Evolutionary conservation across 2,888 invertebrate species (phyloP).

Genomic region (Eueremaeus valkanovi): DNA sequence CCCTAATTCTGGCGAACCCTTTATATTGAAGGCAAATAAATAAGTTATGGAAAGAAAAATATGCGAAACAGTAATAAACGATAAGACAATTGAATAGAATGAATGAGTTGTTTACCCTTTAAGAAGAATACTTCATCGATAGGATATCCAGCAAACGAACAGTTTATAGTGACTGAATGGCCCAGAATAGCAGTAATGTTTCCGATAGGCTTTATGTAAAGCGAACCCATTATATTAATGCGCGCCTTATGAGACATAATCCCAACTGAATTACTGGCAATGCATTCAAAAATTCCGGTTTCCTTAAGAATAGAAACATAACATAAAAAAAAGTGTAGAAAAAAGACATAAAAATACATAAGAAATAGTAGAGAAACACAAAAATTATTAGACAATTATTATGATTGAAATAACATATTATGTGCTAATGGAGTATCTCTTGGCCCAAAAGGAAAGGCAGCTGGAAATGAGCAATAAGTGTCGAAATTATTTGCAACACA

Average conservation of each 20-base stretch:
- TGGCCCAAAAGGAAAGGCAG: neutral
- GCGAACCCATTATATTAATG: conserved; percentile 43
- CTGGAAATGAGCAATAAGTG: neutral
- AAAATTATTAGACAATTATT: conserved; percentile 13
- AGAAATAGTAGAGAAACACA: neutral
- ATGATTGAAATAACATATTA: neutral
- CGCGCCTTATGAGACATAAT: conserved; percentile 39
- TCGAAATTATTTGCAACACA: no score
- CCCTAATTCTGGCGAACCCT: no score
- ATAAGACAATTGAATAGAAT: neutral
- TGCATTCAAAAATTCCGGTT: conserved; percentile 37
- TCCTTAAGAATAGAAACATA: conserved; percentile 14
- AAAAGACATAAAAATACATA: neutral
- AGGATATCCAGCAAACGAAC: conserved; percentile 43
- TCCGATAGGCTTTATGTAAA: conserved; percentile 40
- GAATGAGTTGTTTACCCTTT: conserved; percentile 33
- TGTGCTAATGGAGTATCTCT: neutral
- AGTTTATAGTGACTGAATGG: conserved; percentile 36
- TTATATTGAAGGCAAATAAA: no score
- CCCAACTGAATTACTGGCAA: conserved; percentile 31
- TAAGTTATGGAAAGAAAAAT: no score
- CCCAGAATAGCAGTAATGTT: conserved; percentile 42
- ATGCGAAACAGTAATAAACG: no score
- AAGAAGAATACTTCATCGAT: conserved; percentile 42
- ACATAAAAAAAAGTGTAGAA: neutral